Conservation (phyloP, 2,888 invertebrate genomes). For the Andrena trimmerana region DNA sequence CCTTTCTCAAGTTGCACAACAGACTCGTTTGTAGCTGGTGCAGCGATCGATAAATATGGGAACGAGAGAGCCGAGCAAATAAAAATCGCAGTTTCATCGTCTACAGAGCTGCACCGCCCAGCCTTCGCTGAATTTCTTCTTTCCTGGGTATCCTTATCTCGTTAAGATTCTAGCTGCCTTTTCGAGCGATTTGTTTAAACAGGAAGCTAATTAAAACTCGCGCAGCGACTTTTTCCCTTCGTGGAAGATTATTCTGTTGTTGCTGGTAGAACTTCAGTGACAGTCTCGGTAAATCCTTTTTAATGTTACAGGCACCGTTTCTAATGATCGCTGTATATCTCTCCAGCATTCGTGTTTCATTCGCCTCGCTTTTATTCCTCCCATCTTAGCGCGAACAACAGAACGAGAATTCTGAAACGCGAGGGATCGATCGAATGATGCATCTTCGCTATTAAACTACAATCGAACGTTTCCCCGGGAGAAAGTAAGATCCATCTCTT, state of each 20-base stretch:
- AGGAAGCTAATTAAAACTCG: conserved; percentile 6
- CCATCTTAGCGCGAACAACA: background rate
- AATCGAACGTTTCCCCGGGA: background rate
- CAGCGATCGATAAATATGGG: conserved; percentile 37
- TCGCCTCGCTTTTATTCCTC: background rate
- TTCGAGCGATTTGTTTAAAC: background rate
- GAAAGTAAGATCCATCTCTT: background rate
- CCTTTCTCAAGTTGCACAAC: background rate
- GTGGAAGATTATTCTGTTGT: conserved; percentile 8
- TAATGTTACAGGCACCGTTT: background rate
- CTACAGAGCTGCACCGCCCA: background rate
- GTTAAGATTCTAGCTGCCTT: background rate
- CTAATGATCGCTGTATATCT: background rate
- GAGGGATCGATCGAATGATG: background rate
- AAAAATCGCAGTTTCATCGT: background rate
- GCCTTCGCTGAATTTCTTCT: conserved; percentile 2
- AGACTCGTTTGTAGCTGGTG: conserved; percentile 23
- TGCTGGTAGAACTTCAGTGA: background rate
- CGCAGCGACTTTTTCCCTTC: background rate
- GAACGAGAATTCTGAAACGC: background rate
- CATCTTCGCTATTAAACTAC: background rate
- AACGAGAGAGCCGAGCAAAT: background rate
- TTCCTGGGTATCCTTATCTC: background rate
- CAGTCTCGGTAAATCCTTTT: conserved; percentile 4
- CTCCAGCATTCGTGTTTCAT: background rate